A percentile compares a stretch with the other conserved stretches of the same genome.
Evolutionary conservation across 2,113 vertebrate species (phyloP).

Genomic region (Psophia crepitans): DNA sequence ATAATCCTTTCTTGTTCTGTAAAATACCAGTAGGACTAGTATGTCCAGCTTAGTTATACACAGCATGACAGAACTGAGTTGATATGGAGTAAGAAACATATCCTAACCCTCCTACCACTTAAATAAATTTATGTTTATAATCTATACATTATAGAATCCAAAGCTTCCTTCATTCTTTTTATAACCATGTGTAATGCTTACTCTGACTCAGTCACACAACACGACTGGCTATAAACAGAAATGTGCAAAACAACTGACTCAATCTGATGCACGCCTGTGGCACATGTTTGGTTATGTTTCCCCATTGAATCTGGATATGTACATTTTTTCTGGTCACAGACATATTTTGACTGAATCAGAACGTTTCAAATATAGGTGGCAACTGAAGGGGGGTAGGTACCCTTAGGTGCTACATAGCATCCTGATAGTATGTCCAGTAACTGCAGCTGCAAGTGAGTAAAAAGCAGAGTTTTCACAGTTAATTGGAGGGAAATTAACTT

Average conservation of each 20-base stretch:
- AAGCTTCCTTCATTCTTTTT: background rate
- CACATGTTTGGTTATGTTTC: background rate
- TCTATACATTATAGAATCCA: background rate
- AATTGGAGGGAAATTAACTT: background rate
- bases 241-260: background rate
- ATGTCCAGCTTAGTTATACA: background rate
- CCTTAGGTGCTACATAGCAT: background rate
- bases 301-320: no score
- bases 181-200: background rate
- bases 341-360: background rate
- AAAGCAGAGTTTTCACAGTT: background rate
- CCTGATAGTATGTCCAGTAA: background rate
- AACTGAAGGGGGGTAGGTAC: background rate
- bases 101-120: background rate
- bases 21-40: background rate
- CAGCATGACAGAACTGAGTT: background rate
- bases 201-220: background rate
- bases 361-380: background rate
- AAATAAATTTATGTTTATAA: background rate
- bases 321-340: background rate
- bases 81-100: background rate
- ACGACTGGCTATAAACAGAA: background rate
- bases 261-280: background rate
- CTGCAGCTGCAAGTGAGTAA: background rate
- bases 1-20: background rate